These are phyloP conservation scores for Berghia stephanieae DNA, from an alignment of 1,140 invertebrate genomes.

Conservation along the genomic window DNA sequence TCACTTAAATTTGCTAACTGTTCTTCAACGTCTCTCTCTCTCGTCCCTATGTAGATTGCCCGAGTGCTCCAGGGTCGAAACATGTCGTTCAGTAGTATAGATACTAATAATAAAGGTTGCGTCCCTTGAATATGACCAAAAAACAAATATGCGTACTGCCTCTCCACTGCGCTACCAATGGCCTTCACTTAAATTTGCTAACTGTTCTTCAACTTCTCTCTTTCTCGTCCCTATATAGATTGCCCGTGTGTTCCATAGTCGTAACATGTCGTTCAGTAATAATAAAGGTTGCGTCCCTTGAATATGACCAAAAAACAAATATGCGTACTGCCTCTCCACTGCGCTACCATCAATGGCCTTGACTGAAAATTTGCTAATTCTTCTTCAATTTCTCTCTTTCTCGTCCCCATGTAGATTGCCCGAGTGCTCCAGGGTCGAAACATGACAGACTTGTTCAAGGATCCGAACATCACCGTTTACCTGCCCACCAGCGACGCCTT, in stretches of 20 bases:
- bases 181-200: too few relatives aligned
- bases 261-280: conserved; percentile 33
- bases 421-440: conserved; percentile 22
- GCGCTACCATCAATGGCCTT: too few relatives aligned
- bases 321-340: too few relatives aligned
- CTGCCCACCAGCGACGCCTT: conserved; percentile 40
- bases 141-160: too few relatives aligned
- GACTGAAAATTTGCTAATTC: too few relatives aligned
- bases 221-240: conserved; percentile 34
- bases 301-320: too few relatives aligned
- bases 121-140: too few relatives aligned
- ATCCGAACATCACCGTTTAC: conserved; percentile 42
- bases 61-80: conserved; percentile 22
- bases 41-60: conserved; percentile 37
- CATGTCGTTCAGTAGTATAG: too few relatives aligned
- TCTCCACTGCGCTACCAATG: too few relatives aligned
- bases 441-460: conserved; percentile 33
- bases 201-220: conserved; percentile 65
- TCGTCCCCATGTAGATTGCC: conserved; percentile 37
- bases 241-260: conserved; percentile 26
- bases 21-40: conserved; percentile 56
- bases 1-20: too few relatives aligned
- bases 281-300: too few relatives aligned
- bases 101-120: too few relatives aligned
- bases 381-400: conserved; percentile 55